These are phyloP conservation scores for Brachionus asplanchnoidis DNA, from an alignment of 1,140 invertebrate genomes.

Conservation along the genomic window DNA sequence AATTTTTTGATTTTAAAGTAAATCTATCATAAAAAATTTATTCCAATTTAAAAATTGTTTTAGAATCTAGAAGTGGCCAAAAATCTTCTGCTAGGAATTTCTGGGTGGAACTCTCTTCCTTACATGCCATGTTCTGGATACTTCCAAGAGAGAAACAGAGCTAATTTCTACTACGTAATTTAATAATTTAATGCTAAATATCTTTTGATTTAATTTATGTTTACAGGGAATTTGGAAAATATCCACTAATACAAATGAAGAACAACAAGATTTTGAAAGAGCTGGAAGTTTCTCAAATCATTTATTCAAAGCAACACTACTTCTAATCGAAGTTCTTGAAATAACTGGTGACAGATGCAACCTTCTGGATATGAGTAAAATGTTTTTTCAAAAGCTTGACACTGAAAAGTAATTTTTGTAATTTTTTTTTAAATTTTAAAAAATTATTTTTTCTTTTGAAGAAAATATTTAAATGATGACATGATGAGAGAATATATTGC, in stretches of 20 bases:
- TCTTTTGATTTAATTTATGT: not conserved
- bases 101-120: not conserved
- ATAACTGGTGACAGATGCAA: not conserved
- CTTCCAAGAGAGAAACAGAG: slow-evolving; percentile 14
- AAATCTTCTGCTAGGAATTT: not conserved
- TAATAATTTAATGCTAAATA: not conserved
- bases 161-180: slow-evolving; percentile 25
- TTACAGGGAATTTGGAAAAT: slow-evolving; percentile 33
- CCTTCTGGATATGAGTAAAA: not conserved
- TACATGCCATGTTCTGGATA: slow-evolving; percentile 36
- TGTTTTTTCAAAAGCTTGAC: slow-evolving; percentile 30
- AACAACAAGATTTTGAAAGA: slow-evolving; percentile 33
- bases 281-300: slow-evolving; percentile 31
- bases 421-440: not conserved
- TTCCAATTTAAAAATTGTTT: not conserved
- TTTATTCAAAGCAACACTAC: not conserved
- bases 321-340: not conserved
- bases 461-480: slow-evolving; percentile 35
- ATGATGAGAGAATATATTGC: not conserved
- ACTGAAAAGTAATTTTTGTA: not conserved
- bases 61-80: slow-evolving; percentile 21
- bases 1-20: slow-evolving; percentile 34
- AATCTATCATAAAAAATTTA: not conserved
- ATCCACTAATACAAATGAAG: slow-evolving; percentile 19
- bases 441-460: not conserved